These are phyloP conservation scores for Netta rufina DNA, from an alignment of 2,797 vertebrate genomes.

Conservation along the genomic window DNA sequence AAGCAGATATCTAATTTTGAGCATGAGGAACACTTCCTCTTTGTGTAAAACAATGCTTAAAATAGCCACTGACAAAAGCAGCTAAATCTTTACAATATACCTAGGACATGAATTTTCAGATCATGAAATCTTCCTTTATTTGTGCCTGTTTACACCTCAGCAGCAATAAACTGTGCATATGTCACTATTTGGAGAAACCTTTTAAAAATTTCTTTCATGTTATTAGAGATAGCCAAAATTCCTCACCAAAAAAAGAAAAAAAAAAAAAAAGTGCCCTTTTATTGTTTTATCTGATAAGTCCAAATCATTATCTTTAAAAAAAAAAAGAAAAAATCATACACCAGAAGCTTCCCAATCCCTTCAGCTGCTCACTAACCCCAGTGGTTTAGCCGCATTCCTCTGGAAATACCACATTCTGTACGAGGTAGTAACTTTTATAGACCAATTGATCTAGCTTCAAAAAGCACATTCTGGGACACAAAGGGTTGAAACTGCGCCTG, in stretches of 20 bases:
- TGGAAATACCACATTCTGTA: neutral
- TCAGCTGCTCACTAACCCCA: neutral
- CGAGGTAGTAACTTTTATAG: neutral
- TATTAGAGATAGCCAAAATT: neutral
- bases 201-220: neutral
- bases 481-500: conserved; percentile 25
- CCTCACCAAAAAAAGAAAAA: neutral
- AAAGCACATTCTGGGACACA: neutral
- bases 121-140: neutral
- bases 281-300: neutral
- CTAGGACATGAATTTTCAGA: neutral
- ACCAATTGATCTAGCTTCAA: neutral
- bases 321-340: neutral
- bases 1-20: neutral
- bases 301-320: neutral
- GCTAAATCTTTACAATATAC: neutral
- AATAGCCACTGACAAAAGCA: neutral
- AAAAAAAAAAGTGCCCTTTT: neutral
- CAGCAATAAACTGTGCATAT: neutral
- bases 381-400: neutral
- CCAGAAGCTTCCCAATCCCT: neutral
- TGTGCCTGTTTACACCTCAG: neutral
- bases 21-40: neutral
- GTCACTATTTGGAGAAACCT: neutral
- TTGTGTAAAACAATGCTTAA: neutral